phyloP scores from a whole-genome alignment of 2,797 vertebrate species.

The Centroberyx gerrardi region DNA sequence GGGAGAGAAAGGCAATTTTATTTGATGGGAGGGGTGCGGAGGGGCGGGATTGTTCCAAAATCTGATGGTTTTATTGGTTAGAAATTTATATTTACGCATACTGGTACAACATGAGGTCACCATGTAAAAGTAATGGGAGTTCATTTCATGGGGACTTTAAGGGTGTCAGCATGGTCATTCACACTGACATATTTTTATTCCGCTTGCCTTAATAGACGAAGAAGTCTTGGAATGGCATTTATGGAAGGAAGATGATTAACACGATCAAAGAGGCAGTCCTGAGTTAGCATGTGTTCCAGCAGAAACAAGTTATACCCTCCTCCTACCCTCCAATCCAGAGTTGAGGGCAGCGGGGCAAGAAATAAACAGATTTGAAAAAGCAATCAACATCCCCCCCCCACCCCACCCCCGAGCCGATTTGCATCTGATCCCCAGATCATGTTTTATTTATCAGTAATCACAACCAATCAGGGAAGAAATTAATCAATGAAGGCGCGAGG shows the following conservation, averaged over 20 bases:
- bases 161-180: too few species aligned
- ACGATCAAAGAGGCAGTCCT: slow-evolving; percentile 24
- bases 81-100: too few species aligned
- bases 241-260: slow-evolving; percentile 18
- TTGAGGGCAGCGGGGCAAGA: slow-evolving; percentile 84
- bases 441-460: slow-evolving; percentile 94
- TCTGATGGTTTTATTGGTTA: too few species aligned
- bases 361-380: slow-evolving; percentile 90
- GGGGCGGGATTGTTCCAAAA: too few species aligned
- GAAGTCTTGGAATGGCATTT: slow-evolving; percentile 7
- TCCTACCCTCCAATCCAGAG: slow-evolving; percentile 77
- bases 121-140: too few species aligned
- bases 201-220: slow-evolving; percentile 41
- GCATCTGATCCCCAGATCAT: slow-evolving; percentile 88
- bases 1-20: too few species aligned
- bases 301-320: slow-evolving; percentile 41
- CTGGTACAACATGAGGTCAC: too few species aligned
- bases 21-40: too few species aligned
- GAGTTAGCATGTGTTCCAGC: slow-evolving; percentile 49
- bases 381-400: slow-evolving; percentile 81
- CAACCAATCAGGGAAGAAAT: slow-evolving; percentile 93
- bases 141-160: too few species aligned
- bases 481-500: slow-evolving; percentile 90
- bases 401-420: slow-evolving; percentile 79
- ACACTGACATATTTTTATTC: background rate